These are phyloP conservation scores for Cervus canadensis DNA, from an alignment of 2,113 vertebrate species.

Conservation along the genomic window DNA sequence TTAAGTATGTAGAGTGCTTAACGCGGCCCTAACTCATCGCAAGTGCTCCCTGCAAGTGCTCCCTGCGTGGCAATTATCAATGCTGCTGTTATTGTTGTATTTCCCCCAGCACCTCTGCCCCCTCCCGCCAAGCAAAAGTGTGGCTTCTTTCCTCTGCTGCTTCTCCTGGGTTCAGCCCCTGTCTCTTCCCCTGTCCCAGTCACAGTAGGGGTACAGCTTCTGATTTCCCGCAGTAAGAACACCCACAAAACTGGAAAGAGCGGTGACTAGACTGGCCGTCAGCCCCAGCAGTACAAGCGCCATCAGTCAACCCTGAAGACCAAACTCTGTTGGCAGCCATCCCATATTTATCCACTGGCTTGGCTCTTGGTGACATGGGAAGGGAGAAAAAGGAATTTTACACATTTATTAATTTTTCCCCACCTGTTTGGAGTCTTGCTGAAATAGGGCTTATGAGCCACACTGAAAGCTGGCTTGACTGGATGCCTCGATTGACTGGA, in stretches of 20 bases:
- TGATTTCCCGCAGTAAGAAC: background rate
- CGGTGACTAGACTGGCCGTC: background rate
- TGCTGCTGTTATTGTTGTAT: background rate
- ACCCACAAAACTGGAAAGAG: background rate
- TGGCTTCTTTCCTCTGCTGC: background rate
- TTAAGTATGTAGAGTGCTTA: background rate
- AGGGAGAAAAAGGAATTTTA: background rate
- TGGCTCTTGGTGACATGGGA: background rate
- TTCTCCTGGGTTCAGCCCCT: background rate
- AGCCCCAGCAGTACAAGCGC: background rate
- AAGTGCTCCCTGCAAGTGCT: background rate
- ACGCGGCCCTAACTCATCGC: fast-evolving
- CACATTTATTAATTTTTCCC: background rate
- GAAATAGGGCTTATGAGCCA: background rate
- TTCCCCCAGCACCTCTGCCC: background rate
- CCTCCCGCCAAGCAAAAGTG: background rate
- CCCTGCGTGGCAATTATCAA: fast-evolving
- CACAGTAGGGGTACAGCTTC: background rate
- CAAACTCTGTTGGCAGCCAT: background rate
- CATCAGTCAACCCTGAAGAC: background rate
- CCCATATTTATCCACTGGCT: background rate
- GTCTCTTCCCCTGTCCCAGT: background rate
- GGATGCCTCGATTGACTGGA: background rate
- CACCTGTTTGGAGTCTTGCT: background rate
- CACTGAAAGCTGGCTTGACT: background rate